phyloP scores from a whole-genome alignment of 2,797 vertebrate genomes.

The Nothura maculosa region DNA sequence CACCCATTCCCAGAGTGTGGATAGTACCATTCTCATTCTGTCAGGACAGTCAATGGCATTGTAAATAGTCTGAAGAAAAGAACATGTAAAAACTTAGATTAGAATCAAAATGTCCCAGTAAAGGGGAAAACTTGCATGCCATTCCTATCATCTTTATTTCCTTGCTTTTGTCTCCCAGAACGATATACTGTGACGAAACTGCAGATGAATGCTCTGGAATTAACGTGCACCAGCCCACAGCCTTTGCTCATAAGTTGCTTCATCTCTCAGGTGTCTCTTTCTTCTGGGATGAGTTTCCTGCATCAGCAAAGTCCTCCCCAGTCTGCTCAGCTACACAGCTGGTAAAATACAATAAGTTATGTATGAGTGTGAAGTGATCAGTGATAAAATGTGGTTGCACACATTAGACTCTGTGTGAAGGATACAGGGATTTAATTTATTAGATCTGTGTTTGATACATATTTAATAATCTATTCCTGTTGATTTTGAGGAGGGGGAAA shows the following conservation, averaged over 20 bases:
- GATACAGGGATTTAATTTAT: neutral
- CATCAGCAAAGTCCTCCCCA: constrained; percentile 88
- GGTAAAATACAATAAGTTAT: constrained; percentile 80
- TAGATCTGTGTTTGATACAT: neutral
- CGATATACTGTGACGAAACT: constrained; percentile 94
- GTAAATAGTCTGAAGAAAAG: neutral
- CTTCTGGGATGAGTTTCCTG: constrained; percentile 97
- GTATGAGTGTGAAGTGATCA: neutral
- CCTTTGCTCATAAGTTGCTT: constrained; percentile 95
- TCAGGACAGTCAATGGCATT: neutral
- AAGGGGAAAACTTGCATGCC: neutral
- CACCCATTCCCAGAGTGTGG: neutral
- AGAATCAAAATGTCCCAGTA: neutral
- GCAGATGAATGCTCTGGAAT: constrained; percentile 91
- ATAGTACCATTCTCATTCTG: neutral
- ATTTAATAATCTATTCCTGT: neutral
- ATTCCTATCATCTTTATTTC: neutral
- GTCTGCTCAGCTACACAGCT: constrained; percentile 89
- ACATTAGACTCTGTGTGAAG: neutral
- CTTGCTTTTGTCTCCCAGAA: constrained; percentile 82
- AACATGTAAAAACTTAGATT: neutral
- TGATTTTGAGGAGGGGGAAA: neutral
- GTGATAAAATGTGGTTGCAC: neutral
- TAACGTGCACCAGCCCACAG: constrained; percentile 95
- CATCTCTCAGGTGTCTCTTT: constrained; percentile 92